These are phyloP conservation scores for Drosophila pandora DNA, from an alignment of 1,140 invertebrate species.

Conservation along the genomic window DNA sequence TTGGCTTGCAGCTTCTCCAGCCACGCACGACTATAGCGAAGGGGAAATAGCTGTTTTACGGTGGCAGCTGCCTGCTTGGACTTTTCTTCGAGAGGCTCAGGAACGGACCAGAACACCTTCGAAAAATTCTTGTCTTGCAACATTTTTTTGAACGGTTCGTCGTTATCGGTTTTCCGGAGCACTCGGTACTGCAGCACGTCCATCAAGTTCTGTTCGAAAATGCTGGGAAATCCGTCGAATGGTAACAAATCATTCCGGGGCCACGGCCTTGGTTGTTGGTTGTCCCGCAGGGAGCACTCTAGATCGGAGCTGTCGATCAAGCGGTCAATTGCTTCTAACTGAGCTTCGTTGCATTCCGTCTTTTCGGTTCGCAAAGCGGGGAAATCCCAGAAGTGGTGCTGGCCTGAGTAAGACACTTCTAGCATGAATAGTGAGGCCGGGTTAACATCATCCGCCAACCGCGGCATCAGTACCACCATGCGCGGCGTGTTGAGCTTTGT, in stretches of 20 bases:
- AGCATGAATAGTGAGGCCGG: conserved; percentile 71
- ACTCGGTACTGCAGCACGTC: conserved; percentile 68
- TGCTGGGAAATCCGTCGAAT: conserved; percentile 65
- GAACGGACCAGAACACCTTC: conserved; percentile 70
- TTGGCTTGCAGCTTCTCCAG: conserved; percentile 60
- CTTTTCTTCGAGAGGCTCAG: conserved; percentile 62
- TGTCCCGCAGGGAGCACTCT: conserved; percentile 45
- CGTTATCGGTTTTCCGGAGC: conserved; percentile 16
- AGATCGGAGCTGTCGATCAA: conserved; percentile 76
- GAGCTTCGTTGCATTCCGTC: conserved; percentile 60
- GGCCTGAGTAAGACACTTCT: conserved; percentile 70
- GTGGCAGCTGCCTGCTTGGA: conserved; percentile 58
- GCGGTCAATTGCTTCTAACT: conserved; percentile 66
- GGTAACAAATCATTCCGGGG: conserved; percentile 67
- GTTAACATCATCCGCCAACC: conserved; percentile 48
- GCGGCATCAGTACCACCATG: conserved; percentile 69
- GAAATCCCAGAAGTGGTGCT: conserved; percentile 78
- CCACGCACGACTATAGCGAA: conserved; percentile 63
- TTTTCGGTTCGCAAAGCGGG: conserved; percentile 61
- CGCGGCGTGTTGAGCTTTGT: conserved; percentile 62
- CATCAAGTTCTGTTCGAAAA: conserved; percentile 72
- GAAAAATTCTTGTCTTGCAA: conserved; percentile 54
- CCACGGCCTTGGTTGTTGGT: conserved; percentile 51
- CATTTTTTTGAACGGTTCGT: conserved; percentile 27
- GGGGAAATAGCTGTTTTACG: conserved; percentile 68